Percentiles rank a stretch among this genome's conserved stretches.
Evolutionary conservation across 2,888 invertebrate genomes (phyloP).

Genomic region (Harpalus rufipes): DNA sequence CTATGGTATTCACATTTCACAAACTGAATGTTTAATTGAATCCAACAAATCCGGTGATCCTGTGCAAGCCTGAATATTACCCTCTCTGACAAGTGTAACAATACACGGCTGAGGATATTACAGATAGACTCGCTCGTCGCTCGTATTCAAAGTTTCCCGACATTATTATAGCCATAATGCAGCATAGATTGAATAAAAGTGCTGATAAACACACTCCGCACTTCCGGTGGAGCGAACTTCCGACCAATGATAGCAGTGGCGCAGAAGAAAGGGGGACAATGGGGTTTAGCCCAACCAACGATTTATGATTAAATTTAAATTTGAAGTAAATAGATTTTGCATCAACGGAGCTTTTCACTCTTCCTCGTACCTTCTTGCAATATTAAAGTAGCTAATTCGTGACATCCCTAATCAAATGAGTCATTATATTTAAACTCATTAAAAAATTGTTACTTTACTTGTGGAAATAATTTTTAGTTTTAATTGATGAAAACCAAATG

Average conservation of each 20-base stretch:
- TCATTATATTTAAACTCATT: too few species aligned
- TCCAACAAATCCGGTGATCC: background rate
- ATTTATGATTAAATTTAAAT: background rate
- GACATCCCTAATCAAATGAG: too few species aligned
- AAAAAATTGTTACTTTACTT: too few species aligned
- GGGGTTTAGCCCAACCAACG: background rate
- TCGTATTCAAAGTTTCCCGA: background rate
- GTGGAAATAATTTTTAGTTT: too few species aligned
- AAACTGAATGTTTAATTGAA: background rate
- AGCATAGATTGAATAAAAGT: slow-evolving; percentile 36
- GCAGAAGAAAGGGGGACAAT: background rate
- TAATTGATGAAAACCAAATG: too few species aligned
- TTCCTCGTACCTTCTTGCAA: too few species aligned
- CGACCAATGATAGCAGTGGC: background rate
- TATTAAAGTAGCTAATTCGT: too few species aligned
- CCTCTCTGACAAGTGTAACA: background rate
- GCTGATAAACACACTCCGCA: slow-evolving; percentile 45
- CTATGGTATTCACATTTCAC: too few species aligned
- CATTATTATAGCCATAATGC: slow-evolving; percentile 13
- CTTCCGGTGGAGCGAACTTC: slow-evolving; percentile 7
- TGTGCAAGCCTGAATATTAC: background rate
- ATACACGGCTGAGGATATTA: background rate
- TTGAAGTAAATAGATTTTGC: background rate
- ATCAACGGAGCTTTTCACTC: too few species aligned
- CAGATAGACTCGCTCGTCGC: background rate